Percentiles rank a stretch among this genome's conserved stretches.
Evolutionary conservation across 2,888 invertebrate species (phyloP).

Genomic region (Lasioglossum pauxillum): DNA sequence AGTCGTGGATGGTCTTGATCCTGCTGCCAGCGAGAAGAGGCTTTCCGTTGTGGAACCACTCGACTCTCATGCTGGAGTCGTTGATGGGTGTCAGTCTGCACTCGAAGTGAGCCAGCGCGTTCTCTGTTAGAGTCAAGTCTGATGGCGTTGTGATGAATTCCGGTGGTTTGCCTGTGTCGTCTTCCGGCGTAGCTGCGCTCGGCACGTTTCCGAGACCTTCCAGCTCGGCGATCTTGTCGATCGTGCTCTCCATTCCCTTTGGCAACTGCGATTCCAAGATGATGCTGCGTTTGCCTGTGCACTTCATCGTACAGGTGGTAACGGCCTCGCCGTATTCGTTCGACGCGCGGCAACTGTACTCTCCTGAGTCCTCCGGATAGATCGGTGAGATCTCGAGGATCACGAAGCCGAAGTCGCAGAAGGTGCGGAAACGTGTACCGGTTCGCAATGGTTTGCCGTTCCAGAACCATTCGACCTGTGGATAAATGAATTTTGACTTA

Average conservation of each 20-base stretch:
- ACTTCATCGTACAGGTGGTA: slow-evolving; percentile 94
- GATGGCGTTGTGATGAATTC: slow-evolving; percentile 95
- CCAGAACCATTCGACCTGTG: slow-evolving; percentile 96
- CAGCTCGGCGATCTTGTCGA: slow-evolving; percentile 95
- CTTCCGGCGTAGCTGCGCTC: slow-evolving; percentile 89
- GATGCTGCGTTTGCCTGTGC: slow-evolving; percentile 95
- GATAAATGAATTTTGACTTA: neutral
- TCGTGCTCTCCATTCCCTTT: slow-evolving; percentile 96
- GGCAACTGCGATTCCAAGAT: slow-evolving; percentile 96
- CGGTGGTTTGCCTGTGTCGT: slow-evolving; percentile 94
- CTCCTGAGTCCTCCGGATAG: slow-evolving; percentile 98
- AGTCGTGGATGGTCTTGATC: slow-evolving; percentile 98
- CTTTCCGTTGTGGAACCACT: slow-evolving; percentile 99
- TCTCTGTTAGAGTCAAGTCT: slow-evolving; percentile 93
- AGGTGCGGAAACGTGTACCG: slow-evolving; percentile 97
- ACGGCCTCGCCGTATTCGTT: slow-evolving; percentile 97
- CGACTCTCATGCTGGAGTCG: slow-evolving; percentile 96
- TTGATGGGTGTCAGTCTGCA: slow-evolving; percentile 95
- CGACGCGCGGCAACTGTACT: slow-evolving; percentile 94
- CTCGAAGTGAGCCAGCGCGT: slow-evolving; percentile 96
- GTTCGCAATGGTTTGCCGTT: slow-evolving; percentile 95
- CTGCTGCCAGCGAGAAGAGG: slow-evolving; percentile 95
- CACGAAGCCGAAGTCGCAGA: slow-evolving; percentile 99
- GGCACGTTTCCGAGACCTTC: slow-evolving; percentile 93
- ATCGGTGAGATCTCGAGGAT: slow-evolving; percentile 98